A percentile compares a stretch with the other conserved stretches of the same genome.
Conservation (phyloP, 2,113 vertebrate genomes). For the Sterna hirundo region DNA sequence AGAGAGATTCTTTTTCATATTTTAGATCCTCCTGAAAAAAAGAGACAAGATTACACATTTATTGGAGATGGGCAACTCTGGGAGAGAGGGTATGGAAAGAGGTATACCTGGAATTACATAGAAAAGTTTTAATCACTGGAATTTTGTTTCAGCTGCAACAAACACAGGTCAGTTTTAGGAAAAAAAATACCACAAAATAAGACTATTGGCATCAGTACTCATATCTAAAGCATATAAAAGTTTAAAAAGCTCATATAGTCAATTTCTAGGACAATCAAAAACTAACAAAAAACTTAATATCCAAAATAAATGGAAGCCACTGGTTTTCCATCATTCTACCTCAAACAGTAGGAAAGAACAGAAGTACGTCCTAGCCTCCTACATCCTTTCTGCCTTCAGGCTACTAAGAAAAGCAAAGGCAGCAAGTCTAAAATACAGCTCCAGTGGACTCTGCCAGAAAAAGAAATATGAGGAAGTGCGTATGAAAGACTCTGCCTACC, state of each 20-base stretch:
- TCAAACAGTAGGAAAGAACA: background rate
- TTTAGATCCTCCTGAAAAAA: background rate
- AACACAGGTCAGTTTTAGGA: background rate
- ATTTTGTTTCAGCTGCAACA: background rate
- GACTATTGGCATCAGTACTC: background rate
- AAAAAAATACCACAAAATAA: background rate
- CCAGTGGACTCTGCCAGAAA: background rate
- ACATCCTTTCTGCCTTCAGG: background rate
- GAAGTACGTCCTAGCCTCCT: fast-evolving
- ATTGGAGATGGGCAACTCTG: background rate
- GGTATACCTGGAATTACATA: background rate
- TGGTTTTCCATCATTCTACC: background rate
- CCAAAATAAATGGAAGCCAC: background rate
- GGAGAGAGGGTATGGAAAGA: background rate
- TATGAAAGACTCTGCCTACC: background rate
- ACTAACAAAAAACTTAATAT: background rate
- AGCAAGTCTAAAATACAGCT: background rate
- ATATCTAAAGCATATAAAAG: background rate
- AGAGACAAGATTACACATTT: background rate
- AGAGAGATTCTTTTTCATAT: background rate
- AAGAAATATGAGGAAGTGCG: background rate
- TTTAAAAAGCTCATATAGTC: background rate
- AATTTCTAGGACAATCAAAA: background rate
- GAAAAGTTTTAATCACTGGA: background rate
- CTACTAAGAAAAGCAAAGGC: background rate